Evolutionary conservation across 2,113 vertebrate genomes (phyloP).

Genomic region (Lophura nycthemera): DNA sequence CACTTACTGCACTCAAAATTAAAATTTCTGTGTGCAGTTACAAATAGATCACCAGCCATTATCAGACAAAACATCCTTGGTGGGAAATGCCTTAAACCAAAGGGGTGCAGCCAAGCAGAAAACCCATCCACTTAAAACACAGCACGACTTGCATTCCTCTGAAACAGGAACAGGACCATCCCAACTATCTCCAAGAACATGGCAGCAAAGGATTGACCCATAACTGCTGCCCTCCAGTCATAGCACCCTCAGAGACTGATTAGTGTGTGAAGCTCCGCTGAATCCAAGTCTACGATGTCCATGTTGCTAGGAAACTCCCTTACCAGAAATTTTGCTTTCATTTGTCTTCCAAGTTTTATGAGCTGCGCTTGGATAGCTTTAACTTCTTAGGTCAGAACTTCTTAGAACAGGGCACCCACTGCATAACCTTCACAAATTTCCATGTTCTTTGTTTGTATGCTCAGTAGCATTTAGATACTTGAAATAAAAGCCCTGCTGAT

Average conservation of each 20-base stretch:
- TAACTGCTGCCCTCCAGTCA: neutral
- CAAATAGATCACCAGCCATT: neutral
- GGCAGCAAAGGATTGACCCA: neutral
- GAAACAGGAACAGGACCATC: neutral
- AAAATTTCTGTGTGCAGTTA: neutral
- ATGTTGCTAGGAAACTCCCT: neutral
- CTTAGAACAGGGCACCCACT: neutral
- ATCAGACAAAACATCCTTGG: neutral
- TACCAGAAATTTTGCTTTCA: neutral
- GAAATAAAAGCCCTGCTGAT: neutral
- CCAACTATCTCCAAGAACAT: neutral
- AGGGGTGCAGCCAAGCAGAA: neutral
- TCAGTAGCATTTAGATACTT: neutral
- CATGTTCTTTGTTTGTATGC: neutral
- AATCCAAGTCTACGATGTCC: neutral
- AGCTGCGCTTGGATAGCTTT: neutral
- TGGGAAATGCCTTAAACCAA: neutral
- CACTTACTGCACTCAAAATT: neutral
- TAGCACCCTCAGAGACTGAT: neutral
- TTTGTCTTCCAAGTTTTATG: neutral
- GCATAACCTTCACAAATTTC: neutral
- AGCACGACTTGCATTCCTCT: neutral
- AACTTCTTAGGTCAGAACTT: neutral
- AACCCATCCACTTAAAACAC: neutral
- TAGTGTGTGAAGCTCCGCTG: fast-evolving